Percentiles rank a stretch among this genome's conserved stretches.
Conservation (phyloP, 2,888 invertebrate species). For the Gordius sp. region DNA sequence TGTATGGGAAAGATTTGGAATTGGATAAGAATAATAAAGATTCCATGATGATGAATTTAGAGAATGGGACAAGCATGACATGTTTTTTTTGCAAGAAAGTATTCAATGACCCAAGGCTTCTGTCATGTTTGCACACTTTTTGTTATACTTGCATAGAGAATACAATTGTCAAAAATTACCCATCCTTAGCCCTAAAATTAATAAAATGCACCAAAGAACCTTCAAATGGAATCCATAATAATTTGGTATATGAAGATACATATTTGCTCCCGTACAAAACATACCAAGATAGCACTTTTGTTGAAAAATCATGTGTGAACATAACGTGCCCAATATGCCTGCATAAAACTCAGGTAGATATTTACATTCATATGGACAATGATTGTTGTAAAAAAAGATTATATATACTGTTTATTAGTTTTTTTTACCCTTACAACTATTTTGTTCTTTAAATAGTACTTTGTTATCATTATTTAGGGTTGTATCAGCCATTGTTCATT, state of each 20-base stretch:
- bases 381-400: too few species aligned
- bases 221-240: too few species aligned
- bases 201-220: too few species aligned
- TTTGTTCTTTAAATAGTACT: too few species aligned
- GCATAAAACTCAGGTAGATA: constrained; percentile 49
- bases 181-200: too few species aligned
- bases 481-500: too few species aligned
- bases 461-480: too few species aligned
- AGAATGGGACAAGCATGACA: not conserved
- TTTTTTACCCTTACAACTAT: too few species aligned
- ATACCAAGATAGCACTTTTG: constrained; percentile 42
- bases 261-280: too few species aligned
- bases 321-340: constrained; percentile 39
- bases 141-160: constrained; percentile 61
- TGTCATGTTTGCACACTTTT: constrained; percentile 76
- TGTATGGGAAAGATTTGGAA: not conserved
- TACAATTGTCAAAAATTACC: constrained; percentile 37
- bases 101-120: constrained; percentile 44
- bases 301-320: constrained; percentile 24
- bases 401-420: too few species aligned
- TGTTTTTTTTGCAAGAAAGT: not conserved
- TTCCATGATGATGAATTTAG: not conserved
- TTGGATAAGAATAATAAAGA: not conserved
- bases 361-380: not conserved
- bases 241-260: too few species aligned